phyloP scores from a whole-genome alignment of 2,797 vertebrate species.

The Silurus aristotelis region DNA sequence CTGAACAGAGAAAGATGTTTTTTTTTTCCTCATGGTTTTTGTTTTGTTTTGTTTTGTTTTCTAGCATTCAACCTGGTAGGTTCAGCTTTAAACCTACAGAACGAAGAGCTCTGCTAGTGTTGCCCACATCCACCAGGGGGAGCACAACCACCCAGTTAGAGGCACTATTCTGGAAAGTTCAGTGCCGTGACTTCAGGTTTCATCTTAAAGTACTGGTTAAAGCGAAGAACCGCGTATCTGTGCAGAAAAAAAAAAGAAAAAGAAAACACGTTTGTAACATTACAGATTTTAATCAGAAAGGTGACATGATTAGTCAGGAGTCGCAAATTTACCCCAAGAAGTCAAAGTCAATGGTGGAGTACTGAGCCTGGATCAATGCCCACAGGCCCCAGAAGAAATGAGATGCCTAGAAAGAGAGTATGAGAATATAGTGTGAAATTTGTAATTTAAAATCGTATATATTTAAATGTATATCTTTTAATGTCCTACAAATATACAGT shows the following conservation, averaged over 20 bases:
- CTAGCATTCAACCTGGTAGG: constrained; percentile 45
- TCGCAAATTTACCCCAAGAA: constrained; percentile 78
- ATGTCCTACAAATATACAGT: neutral
- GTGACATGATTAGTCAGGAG: neutral
- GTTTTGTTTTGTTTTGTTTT: constrained; percentile 1
- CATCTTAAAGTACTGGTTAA: constrained; percentile 98
- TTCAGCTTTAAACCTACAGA: constrained; percentile 46
- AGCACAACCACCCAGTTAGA: constrained; percentile 6
- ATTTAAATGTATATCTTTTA: too few species aligned
- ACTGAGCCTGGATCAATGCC: constrained; percentile 79
- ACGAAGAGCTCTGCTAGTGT: constrained; percentile 43
- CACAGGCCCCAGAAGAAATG: constrained; percentile 75
- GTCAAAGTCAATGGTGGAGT: constrained; percentile 83
- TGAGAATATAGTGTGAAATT: neutral
- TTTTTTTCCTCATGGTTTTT: constrained; percentile 10
- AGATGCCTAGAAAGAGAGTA: constrained; percentile 43
- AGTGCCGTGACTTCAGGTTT: constrained; percentile 84
- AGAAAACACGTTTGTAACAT: neutral
- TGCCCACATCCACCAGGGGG: constrained; percentile 63
- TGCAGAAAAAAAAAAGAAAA: constrained; percentile 75
- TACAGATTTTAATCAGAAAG: neutral
- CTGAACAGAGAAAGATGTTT: constrained; percentile 17
- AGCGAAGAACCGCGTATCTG: constrained; percentile 94
- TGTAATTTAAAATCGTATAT: neutral
- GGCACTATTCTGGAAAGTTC: constrained; percentile 83